phyloP scores from a whole-genome alignment of 2,888 invertebrate species.

The Fissipunctia ypsillon region DNA sequence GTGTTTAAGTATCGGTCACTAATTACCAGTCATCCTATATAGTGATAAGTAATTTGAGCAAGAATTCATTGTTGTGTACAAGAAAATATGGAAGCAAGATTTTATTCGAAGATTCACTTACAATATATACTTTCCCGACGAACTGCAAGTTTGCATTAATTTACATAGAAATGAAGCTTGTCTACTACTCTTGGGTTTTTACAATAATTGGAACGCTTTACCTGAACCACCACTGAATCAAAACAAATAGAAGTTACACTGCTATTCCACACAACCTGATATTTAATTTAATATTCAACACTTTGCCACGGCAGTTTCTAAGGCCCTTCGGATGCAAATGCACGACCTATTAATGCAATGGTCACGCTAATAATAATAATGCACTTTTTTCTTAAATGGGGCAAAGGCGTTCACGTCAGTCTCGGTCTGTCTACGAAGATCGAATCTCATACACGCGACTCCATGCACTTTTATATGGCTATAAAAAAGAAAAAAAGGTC shows the following conservation, averaged over 20 bases:
- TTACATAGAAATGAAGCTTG: constrained; percentile 28
- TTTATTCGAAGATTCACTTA: not conserved
- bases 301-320: constrained; percentile 6
- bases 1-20: no score
- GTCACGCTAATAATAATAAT: constrained; percentile 29
- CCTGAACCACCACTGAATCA: constrained; percentile 14
- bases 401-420: constrained; percentile 45
- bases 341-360: constrained; percentile 30
- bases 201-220: constrained; percentile 40
- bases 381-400: constrained; percentile 35
- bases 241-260: constrained; percentile 7
- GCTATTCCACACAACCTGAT: not conserved
- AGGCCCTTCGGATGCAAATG: constrained; percentile 44
- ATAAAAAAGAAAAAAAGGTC: constrained; percentile 37
- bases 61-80: not conserved
- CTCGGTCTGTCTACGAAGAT: constrained; percentile 65
- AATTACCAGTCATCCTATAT: no score
- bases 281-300: constrained; percentile 11
- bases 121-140: not conserved
- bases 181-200: constrained; percentile 4
- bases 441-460: constrained; percentile 63
- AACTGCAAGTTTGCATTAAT: constrained; percentile 28
- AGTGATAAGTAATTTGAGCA: no score
- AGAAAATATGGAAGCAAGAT: not conserved
- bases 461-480: constrained; percentile 42